Evolutionary conservation across 2,888 invertebrate species (phyloP), one percentile per base, ranked within the genome.

Genomic region (Ophioninae sp.): DNA sequence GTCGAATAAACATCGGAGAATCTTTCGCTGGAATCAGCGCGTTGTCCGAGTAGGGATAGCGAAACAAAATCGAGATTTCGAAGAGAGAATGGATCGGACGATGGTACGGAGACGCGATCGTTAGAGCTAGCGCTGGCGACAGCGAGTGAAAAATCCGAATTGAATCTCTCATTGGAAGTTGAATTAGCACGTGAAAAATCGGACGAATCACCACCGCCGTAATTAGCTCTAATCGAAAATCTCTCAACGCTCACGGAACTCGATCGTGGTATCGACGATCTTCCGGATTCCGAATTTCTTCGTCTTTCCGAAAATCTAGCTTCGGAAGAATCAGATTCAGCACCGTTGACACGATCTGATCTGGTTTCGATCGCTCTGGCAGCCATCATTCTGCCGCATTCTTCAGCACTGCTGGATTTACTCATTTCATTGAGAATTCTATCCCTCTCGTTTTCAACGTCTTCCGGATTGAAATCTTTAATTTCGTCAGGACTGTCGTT

Each of bases 171-270:
- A 87, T 93, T 93, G 10, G 92, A 92, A 51, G 90, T 92, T 5
- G 92, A 92, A 85, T 92, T 92, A 0, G 92, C 92, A 3, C 93
- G 86, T 22, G 93, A 93, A 85, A 93, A 92, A 82, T 93, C 93
- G 9, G 92, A 92, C 13, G 91, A 91, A 85, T 93, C 93, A 0
- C 83, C 83, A 30, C 83, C 83, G 7, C 84, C 84, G 86, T 92
- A 93, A 82, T 92, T 93, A 17, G 93, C 93, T 2, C 92, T 88
- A 88, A 92, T 91, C 58, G 92, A 91, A 79, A 91, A 93, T 67
- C 92, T 89, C 83, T 93, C 92, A 78, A 93, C 91, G 86, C 92
- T 92, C 13, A 91, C 91, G 13, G 92, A 92, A 64, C 90, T 91
- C 44, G 93, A 93, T 1, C 93, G 89, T 0, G 92, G 92, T 81